Percentiles rank a stretch among this genome's conserved stretches.
These are phyloP conservation scores for Drosophila robusta DNA, from an alignment of 2,888 invertebrate species.

Conservation along the genomic window DNA sequence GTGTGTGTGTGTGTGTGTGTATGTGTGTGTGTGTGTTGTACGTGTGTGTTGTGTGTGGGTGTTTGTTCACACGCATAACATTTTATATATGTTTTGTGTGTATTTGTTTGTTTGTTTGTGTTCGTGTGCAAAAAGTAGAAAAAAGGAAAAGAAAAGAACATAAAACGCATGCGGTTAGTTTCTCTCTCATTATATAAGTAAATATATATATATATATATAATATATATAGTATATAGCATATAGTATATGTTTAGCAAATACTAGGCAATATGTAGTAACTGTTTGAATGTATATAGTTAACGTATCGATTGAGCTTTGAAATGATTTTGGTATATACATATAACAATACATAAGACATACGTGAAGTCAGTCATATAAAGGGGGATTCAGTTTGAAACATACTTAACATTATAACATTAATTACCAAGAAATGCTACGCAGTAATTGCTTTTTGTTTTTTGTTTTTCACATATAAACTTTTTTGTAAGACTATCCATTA, in stretches of 20 bases:
- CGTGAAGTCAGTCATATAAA: constrained; percentile 71
- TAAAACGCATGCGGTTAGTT: constrained; percentile 85
- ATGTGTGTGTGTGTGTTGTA: constrained; percentile 40
- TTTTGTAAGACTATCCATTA: constrained; percentile 47
- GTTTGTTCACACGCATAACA: constrained; percentile 44
- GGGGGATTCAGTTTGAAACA: constrained; percentile 70
- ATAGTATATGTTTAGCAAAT: constrained; percentile 67
- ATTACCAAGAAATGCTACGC: constrained; percentile 77
- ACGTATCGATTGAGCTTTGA: constrained; percentile 63
- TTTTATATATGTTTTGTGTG: constrained; percentile 43
- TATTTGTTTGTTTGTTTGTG: constrained; percentile 52
- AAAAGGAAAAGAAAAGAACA: constrained; percentile 83
- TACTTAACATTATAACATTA: constrained; percentile 78
- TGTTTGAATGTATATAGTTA: constrained; percentile 49
- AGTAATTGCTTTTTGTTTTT: constrained; percentile 24
- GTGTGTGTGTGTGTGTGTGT: constrained; percentile 40
- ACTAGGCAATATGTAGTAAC: constrained; percentile 74
- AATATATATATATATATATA: constrained; percentile 50
- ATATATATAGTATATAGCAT: constrained; percentile 39
- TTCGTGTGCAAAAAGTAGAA: constrained; percentile 83
- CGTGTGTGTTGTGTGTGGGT: constrained; percentile 41
- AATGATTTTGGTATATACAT: constrained; percentile 75
- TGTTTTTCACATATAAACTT: constrained; percentile 4
- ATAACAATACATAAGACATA: constrained; percentile 79
- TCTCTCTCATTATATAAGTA: constrained; percentile 73